Percentiles rank a stretch among this genome's conserved stretches.
These are phyloP conservation scores for Heliconius hortense DNA, from an alignment of 2,888 invertebrate genomes.

Conservation along the genomic window DNA sequence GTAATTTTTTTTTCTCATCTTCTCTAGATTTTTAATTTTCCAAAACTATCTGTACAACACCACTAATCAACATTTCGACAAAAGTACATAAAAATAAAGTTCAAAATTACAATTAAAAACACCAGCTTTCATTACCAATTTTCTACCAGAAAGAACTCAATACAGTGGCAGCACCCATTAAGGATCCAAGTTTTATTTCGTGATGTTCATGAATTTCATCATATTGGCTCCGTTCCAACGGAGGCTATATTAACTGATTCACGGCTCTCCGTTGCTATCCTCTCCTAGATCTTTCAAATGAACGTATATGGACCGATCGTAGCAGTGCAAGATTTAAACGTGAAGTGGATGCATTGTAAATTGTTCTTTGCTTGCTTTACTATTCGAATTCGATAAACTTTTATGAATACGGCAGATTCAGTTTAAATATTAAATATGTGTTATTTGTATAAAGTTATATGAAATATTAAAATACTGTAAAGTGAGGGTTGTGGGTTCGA, in stretches of 20 bases:
- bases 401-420: too few species aligned
- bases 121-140: not conserved
- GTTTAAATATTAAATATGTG: too few species aligned
- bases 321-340: not conserved
- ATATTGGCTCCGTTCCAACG: slow-evolving; percentile 37
- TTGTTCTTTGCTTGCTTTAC: not conserved
- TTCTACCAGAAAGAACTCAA: slow-evolving; percentile 1
- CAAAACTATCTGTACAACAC: too few species aligned
- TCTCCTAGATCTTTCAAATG: slow-evolving; percentile 16
- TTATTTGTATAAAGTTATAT: too few species aligned
- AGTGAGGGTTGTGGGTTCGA: not conserved
- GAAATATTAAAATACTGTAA: too few species aligned
- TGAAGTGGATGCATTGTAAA: not conserved
- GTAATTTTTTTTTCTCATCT: too few species aligned
- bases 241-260: slow-evolving; percentile 41
- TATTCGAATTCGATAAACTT: too few species aligned
- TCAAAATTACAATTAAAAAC: not conserved
- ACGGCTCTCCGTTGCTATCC: slow-evolving; percentile 30
- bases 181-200: slow-evolving; percentile 30
- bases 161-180: not conserved
- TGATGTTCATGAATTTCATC: slow-evolving; percentile 26
- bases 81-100: too few species aligned
- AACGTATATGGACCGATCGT: slow-evolving; percentile 14
- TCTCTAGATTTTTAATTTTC: too few species aligned
- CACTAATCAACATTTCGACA: too few species aligned